Evolutionary conservation across 2,888 invertebrate species (phyloP).

Genomic region (Melipona bicolor): DNA sequence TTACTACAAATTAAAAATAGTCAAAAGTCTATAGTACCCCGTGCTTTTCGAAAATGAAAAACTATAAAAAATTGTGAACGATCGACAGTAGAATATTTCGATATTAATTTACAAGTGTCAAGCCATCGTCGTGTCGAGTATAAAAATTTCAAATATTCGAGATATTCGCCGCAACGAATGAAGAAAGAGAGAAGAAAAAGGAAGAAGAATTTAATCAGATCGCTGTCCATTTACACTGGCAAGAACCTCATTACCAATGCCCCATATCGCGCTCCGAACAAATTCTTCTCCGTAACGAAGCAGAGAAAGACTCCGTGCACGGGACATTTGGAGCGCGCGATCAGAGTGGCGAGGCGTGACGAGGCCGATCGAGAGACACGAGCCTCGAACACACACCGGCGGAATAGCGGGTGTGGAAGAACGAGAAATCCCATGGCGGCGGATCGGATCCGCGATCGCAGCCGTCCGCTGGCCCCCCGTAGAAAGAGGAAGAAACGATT

Average conservation of each 20-base stretch:
- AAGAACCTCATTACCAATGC: background rate
- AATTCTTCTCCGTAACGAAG: slow-evolving; percentile 10
- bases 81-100: background rate
- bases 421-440: slow-evolving; percentile 46
- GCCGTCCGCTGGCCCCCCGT: background rate
- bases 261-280: background rate
- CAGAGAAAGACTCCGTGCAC: slow-evolving; percentile 11
- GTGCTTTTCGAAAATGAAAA: too few species aligned
- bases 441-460: slow-evolving; percentile 58
- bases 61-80: too few species aligned
- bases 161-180: background rate
- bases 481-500: slow-evolving; percentile 23
- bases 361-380: slow-evolving; percentile 24
- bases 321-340: slow-evolving; percentile 38
- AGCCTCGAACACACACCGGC: slow-evolving; percentile 26
- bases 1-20: background rate
- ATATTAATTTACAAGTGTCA: background rate
- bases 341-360: slow-evolving; percentile 39
- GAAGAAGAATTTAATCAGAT: background rate
- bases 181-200: too few species aligned
- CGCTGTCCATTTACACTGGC: background rate
- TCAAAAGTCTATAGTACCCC: background rate
- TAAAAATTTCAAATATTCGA: background rate
- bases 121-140: background rate
- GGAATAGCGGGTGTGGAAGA: slow-evolving; percentile 37